Evolutionary conservation across 2,888 invertebrate species (phyloP), one percentile per base, ranked within the genome.

Genomic region (Galerucella pusilla): DNA sequence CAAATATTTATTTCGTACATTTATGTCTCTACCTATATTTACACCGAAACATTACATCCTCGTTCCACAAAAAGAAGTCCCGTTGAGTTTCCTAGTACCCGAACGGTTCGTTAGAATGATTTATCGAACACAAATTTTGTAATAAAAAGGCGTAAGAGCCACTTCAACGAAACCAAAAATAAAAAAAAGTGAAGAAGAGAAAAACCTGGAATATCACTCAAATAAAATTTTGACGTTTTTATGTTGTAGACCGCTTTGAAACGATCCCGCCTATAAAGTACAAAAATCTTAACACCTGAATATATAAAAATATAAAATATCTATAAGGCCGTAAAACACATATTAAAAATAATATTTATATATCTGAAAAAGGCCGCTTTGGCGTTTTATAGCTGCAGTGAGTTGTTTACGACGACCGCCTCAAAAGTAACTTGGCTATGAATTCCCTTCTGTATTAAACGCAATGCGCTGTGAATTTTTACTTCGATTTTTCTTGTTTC

Each of bases 281-380:
- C 85, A 84, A 86, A 85, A 85, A 85, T 86, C 86, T 87, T 88
- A 87, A 87, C 88, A 88, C 88, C 88, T 87, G 88, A 88, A 87
- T 85, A 84, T 87, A 87, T 87, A 87, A 88, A 87, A 87, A 84
- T 87, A 87, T 87, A 87, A 88, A 87, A 88, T 87, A 87, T 87
- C 87, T 87, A 88, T 88, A 87, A 87, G 87, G 86, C 84, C 87
- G 87, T 88, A 87, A 88, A 88, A 87, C 83, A 85, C 85, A 86
- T 87, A 88, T 88, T 88, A 88, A 88, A 88, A 88, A 88, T 87
- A 87, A 87, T 88, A 87, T 88, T 88, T 88, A 88, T 88, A 87
- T 87, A 86, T 86, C 85, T 86, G 85, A 85, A 87, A 87, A 87
- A 85, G 85, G 85, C 86, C 87, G 85, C 85, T 83, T 83, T 83